Conservation (phyloP, 2,797 vertebrate species). For the Lophotriccus pileatus region DNA sequence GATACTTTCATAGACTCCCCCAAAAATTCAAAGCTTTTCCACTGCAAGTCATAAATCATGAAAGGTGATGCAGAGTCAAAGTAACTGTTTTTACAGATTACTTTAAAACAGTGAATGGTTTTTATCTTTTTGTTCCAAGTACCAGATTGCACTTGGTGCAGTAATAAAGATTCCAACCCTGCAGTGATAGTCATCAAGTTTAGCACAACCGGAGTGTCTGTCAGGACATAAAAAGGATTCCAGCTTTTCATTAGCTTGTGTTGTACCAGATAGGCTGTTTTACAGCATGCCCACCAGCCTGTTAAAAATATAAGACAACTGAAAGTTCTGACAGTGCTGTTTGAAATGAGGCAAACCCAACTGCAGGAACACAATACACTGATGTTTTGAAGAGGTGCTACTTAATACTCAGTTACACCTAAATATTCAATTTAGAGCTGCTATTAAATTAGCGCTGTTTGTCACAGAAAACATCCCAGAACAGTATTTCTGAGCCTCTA, state of each 20-base stretch:
- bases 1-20: constrained; percentile 23
- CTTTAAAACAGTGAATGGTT: constrained; percentile 62
- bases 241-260: constrained; percentile 65
- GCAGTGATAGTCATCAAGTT: constrained; percentile 70
- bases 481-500: neutral
- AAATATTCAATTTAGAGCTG: neutral
- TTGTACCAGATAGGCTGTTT: constrained; percentile 54
- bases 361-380: neutral
- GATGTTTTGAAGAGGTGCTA: neutral
- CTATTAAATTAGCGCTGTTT: neutral
- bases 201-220: constrained; percentile 60
- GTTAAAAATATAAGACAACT: constrained; percentile 48
- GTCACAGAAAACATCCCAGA: neutral
- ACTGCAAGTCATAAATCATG: constrained; percentile 39
- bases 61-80: constrained; percentile 60
- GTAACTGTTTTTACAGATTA: constrained; percentile 61
- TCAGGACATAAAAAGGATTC: constrained; percentile 73
- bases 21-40: constrained; percentile 54
- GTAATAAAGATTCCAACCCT: constrained; percentile 74
- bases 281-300: constrained; percentile 54
- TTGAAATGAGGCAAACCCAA: neutral
- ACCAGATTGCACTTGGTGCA: constrained; percentile 71
- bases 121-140: constrained; percentile 71
- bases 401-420: neutral
- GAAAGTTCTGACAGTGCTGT: neutral